Conservation (phyloP, 1,140 invertebrate genomes). For the Hycleus phaleratus region DNA sequence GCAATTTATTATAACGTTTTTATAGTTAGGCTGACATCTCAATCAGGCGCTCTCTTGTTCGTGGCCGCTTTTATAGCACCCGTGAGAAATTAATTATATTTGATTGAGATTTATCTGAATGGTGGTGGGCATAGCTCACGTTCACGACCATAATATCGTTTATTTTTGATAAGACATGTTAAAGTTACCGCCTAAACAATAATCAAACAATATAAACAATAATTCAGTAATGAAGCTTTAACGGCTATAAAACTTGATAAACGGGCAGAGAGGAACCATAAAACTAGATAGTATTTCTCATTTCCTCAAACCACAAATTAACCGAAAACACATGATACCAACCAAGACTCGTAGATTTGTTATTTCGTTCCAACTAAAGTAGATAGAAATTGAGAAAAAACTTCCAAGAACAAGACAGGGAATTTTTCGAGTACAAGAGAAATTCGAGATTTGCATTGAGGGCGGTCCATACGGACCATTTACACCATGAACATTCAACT, state of each 20-base stretch:
- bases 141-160: conserved; percentile 3
- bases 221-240: neutral
- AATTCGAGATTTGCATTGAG: conserved; percentile 9
- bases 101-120: conserved; percentile 36
- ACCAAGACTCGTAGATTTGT: neutral
- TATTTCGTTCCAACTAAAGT: neutral
- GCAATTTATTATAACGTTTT: conserved; percentile 35
- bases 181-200: neutral
- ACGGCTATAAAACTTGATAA: too few species aligned
- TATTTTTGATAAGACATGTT: neutral
- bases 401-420: neutral
- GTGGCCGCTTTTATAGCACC: conserved; percentile 30
- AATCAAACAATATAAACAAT: neutral
- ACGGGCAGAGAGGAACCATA: neutral
- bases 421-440: neutral
- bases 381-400: neutral
- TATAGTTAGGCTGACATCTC: conserved; percentile 31
- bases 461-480: conserved; percentile 25
- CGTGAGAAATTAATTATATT: conserved; percentile 38
- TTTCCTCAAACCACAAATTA: conserved; percentile 25
- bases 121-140: conserved; percentile 18
- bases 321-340: conserved; percentile 30
- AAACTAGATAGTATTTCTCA: conserved; percentile 17
- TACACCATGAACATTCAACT: conserved; percentile 7
- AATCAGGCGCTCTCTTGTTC: conserved; percentile 35